These are phyloP conservation scores for Nothura maculosa DNA, from an alignment of 2,797 vertebrate species.

Conservation along the genomic window DNA sequence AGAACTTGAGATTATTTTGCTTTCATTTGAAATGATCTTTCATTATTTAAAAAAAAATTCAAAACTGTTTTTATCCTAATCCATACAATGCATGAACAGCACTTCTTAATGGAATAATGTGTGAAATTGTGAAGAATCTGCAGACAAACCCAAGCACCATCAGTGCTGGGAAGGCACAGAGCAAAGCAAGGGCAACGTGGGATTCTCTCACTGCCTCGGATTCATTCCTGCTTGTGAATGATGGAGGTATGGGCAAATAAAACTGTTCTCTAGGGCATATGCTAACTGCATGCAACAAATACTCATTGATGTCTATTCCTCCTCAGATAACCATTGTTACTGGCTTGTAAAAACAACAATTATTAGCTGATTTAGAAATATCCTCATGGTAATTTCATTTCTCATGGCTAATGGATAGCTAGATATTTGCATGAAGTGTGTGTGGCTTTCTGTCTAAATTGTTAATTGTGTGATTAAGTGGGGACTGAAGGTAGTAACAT, in stretches of 20 bases:
- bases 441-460: constrained; percentile 73
- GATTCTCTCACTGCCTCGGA: background rate
- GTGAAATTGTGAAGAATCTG: background rate
- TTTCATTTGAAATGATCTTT: background rate
- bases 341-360: constrained; percentile 64
- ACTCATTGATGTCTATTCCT: constrained; percentile 9
- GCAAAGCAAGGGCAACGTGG: background rate
- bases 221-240: background rate
- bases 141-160: background rate
- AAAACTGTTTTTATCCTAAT: background rate
- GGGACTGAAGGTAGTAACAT: constrained; percentile 51
- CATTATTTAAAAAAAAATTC: background rate
- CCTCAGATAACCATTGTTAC: constrained; percentile 42
- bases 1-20: background rate
- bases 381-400: constrained; percentile 72
- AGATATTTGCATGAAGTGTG: constrained; percentile 73
- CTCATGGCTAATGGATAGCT: constrained; percentile 64
- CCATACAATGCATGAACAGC: background rate
- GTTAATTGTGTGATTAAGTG: constrained; percentile 70
- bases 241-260: background rate
- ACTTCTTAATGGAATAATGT: background rate
- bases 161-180: accelerated
- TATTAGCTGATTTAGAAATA: constrained; percentile 69
- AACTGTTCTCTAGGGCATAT: constrained; percentile 41
- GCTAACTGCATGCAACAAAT: constrained; percentile 37